Base-by-base conservation (phyloP, 1,140 invertebrate species). In the Euglossa dilemma region DNA sequence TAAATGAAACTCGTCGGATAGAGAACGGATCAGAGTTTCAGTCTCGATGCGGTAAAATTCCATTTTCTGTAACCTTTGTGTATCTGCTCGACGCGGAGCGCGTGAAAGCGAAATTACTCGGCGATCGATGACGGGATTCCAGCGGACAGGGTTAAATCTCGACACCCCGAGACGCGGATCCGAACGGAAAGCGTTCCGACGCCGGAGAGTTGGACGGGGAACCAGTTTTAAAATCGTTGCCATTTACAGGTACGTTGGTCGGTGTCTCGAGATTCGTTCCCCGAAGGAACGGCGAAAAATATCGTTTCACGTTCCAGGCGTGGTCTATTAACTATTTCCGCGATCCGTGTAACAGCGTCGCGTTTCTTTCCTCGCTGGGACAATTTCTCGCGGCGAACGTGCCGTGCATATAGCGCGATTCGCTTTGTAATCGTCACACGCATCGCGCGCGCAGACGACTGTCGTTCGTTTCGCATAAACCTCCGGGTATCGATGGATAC, bases 291-390 rank as follows among this genome's bases (percentile, higher is more conserved):
- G 50, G 25, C 23, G 69, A 61, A 43, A 80, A 80, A 56, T 74
- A 80, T 74, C 50, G 70, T 47, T 64, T 11, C 57, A 56, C 50
- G 79, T 80, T 47, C 70, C 70, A 64, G 59, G n/a, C 79, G 70
- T 52, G 79, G 70, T 80, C 59, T 74, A 74, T 80, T 81, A 76
- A 81, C 80, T 67, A 81, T 81, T 81, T 81, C 52, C 72, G 71
- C 72, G 80, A 75, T 75, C 61, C 80, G 63, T 67, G 70, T 75
- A 67, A 66, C 71, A 56, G 25, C 47, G 80, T 36, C 66, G 80
- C 66, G 80, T 77, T 83, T 63, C 80, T 77, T 83, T 63, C 50
- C 63, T 75, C 80, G 61, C 43, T n/a, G 61, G 63, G 50, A 81
- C 71, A 64, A 75, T 81, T 74, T 83, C 74, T 77, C 80, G 72